Base-by-base conservation (phyloP, 2,113 vertebrate genomes). In the Poecilia latipinna region DNA sequence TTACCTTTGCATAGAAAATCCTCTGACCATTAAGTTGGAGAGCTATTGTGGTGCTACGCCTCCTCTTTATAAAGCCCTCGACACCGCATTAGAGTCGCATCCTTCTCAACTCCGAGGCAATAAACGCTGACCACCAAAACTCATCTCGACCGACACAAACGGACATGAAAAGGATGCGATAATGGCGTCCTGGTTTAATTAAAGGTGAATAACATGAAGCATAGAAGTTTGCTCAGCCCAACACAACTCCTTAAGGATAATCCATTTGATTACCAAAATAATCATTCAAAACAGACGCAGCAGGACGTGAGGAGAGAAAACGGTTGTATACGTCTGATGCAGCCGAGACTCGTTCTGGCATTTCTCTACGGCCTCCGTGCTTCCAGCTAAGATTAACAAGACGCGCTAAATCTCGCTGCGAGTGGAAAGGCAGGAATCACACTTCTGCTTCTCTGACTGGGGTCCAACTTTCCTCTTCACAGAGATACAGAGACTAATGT, bases 121-220 rank as follows among this genome's bases (percentile, higher is more conserved):
- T 85, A 80, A 83, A 79, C 73, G 68, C 72, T 82, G 80, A 83
- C 86, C 89, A 79, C 83, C 22, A 83, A 88, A 24, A 82, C 33
- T 90, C 78, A 88, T 89, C 78, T 70, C 79, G 77, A 86, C 82
- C 82, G 64, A 82, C 75, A 77, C 77, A 85, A 87, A 74, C 60
- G 77, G 70, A 82, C 86, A 70, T 84, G 70, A 75, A 86, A 74
- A 39, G 32, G 69, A 88, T 80, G 77, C 78, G 64, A 86, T 85
- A 61, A 83, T 64, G 79, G 61, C 61, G 72, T 77, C 5, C 5
- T 29, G 61, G 35, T 73, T 78, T 88, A 86, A 87, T 90, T 86
- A 88, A 86, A 78, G 60, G 74, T 31, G 66, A 48, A 61, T 33
- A 65, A 75, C 66, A 70, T 78, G 68, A 83, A 81, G 90, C 83